These are phyloP conservation scores for Dicyrtoma fusca DNA, from an alignment of 2,888 invertebrate genomes.

Conservation along the genomic window DNA sequence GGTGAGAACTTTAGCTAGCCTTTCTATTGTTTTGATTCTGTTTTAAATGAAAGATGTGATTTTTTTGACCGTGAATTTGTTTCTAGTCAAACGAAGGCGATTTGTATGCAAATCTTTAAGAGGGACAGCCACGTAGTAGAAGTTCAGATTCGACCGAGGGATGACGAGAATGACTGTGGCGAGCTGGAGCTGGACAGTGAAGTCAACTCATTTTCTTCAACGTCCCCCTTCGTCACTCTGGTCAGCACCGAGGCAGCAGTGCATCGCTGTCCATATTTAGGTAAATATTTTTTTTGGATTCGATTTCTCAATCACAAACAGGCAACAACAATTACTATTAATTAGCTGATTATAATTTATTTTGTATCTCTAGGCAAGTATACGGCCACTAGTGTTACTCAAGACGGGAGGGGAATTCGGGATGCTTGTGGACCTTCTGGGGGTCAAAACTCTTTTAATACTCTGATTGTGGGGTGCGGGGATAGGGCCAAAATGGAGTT, in stretches of 20 bases:
- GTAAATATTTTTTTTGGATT: too few species aligned
- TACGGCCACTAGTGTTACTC: slow-evolving; percentile 63
- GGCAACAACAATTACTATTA: too few species aligned
- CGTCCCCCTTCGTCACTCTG: slow-evolving; percentile 50
- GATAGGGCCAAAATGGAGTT: slow-evolving; percentile 60
- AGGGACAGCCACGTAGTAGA: slow-evolving; percentile 74
- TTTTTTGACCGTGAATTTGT: background rate
- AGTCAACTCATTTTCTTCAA: background rate
- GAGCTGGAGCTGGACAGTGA: slow-evolving; percentile 62
- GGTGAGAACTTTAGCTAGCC: slow-evolving; percentile 63
- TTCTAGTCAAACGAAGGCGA: slow-evolving; percentile 71
- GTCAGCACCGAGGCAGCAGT: slow-evolving; percentile 61
- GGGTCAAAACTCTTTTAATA: slow-evolving; percentile 56
- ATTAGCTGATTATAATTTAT: too few species aligned
- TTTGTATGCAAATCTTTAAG: slow-evolving; percentile 75
- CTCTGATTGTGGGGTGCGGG: slow-evolving; percentile 66
- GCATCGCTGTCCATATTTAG: slow-evolving; percentile 71
- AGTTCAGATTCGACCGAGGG: slow-evolving; percentile 62
- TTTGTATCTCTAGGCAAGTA: too few species aligned
- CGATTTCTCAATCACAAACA: too few species aligned
- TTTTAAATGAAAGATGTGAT: background rate
- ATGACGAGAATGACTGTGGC: slow-evolving; percentile 60
- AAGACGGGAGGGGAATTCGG: slow-evolving; percentile 61
- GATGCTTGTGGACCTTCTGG: slow-evolving; percentile 53
- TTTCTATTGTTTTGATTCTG: background rate